Evolutionary conservation across 1,140 invertebrate genomes (phyloP), one percentile per base, ranked within the genome.

Genomic region (Bicyclus anynana): DNA sequence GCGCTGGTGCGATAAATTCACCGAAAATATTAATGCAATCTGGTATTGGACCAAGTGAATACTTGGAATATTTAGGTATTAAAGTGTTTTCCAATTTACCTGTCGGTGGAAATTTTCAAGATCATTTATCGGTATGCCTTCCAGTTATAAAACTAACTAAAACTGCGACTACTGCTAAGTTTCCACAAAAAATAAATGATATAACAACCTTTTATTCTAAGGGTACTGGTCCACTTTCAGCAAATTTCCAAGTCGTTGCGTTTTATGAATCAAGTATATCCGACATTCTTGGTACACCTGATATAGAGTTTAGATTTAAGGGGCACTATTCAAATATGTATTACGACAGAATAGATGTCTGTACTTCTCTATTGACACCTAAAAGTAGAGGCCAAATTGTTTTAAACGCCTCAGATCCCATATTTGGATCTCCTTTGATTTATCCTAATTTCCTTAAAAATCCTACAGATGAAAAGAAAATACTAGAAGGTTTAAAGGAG

Each of bases 381-480:
- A 91, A 92, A 75, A 95, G 93, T 17, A 77, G 91, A 27, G 95
- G 95, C 1, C 90, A 91, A 23, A 63, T 97, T 1, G 89, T 90
- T 44, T 79, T 97, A 2, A 90, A 87, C 48, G 92, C 91, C n/a
- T 92, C 90, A 7, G 91, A 97, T 86, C 95, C 96, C 67, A 35
- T 88, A 0, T 90, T 91, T 27, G 91, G 93, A 14, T 90, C 91
- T 69, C 95, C 95, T 0, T 85, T 93, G 17, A 92, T 98, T 54
- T 93, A 95, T 78, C 94, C 96, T 0, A 95, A 94, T 70, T 97
- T 97, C 76, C 87, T 97, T 16, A 93, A 92, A 20, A 91, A 95
- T 62, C 90, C 92, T 0, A 91, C 93, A 13, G 95, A 97, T 73
- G 90, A 94, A 12, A 91, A 91, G 7, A 92, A 91, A 33, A 79